Base-by-base conservation (phyloP, 1,140 invertebrate species). In the Campodea augens region DNA sequence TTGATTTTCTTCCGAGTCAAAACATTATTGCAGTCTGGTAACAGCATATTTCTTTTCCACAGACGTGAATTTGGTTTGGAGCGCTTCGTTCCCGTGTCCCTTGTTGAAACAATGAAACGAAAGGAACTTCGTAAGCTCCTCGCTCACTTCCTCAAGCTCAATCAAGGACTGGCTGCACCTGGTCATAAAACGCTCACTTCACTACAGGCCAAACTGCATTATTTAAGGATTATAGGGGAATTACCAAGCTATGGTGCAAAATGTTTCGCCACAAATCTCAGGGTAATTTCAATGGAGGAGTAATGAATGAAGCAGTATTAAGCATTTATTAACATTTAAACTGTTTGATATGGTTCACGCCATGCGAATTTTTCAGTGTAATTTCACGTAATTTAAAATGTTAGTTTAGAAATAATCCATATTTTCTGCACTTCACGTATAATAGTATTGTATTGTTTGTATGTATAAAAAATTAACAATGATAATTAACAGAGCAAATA, bases 181-280 rank as follows among this genome's bases (percentile, higher is more conserved):
- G 78, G 80, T 42, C 75, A 82, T 50, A 85, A 84, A 62, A 77
- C 80, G 50, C 64, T 89, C 22, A 84, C 83, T n/a, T n/a, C n/a
- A n/a, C n/a, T n/a, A n/a, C n/a, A n/a, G n/a, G 82, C 83, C 2
- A 90, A 90, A 61, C 69, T 91, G 13, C 83, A 89, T 59, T 90
- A 89, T 64, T 68, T 91, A 57, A 85, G 87, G 62, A 86, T 89
- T 51, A 79, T 90, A 41, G 73, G 74, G 46, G 79, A 85, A 54
- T 68, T 90, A 48, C 83, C 84, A 37, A 85, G 81, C 51, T 91
- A 89, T 60, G 86, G 87, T 29, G 83, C 82, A 45, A 85, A 88
- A 63, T 86, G 83, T 57, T 86, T 85, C 60, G 78, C 78, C 52
- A 77, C 75, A 51, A 75, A 69, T 54, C 55, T 67, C 25, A 60